Conservation (phyloP, 2,888 invertebrate species). For the Epicampocera succincta region DNA sequence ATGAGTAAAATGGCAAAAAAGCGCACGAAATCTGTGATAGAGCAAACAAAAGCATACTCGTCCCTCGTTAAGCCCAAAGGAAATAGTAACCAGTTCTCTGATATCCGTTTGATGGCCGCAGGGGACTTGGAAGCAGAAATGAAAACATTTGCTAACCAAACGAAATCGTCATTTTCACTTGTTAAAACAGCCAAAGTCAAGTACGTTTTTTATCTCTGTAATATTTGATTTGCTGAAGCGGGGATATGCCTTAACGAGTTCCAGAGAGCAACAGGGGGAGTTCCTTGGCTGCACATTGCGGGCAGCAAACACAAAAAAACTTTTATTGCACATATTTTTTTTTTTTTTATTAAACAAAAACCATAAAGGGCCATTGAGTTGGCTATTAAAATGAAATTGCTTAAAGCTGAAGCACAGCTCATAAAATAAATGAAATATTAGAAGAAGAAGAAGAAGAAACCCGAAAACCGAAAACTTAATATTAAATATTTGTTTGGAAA, state of each 20-base stretch:
- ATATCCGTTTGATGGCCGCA: conserved; percentile 44
- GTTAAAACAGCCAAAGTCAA: conserved; percentile 13
- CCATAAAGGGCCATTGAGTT: neutral
- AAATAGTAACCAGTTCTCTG: conserved; percentile 55
- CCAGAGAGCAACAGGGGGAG: neutral
- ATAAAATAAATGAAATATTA: neutral
- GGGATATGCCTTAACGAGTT: neutral
- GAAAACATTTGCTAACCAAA: conserved; percentile 22
- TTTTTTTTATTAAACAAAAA: neutral
- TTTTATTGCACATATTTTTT: neutral
- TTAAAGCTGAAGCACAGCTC: neutral
- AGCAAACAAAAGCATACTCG: conserved; percentile 36
- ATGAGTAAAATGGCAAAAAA: neutral
- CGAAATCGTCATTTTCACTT: neutral
- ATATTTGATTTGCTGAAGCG: neutral
- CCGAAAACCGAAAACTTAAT: too few relatives aligned
- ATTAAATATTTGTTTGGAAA: too few relatives aligned
- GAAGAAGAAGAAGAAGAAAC: too few relatives aligned
- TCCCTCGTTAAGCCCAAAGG: conserved; percentile 49
- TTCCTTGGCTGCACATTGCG: neutral
- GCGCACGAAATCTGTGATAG: conserved; percentile 1
- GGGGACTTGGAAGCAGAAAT: conserved; percentile 21
- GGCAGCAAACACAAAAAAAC: neutral
- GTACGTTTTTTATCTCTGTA: neutral
- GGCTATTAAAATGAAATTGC: neutral